phyloP scores from a whole-genome alignment of 2,888 invertebrate species.

The Noctua comes region DNA sequence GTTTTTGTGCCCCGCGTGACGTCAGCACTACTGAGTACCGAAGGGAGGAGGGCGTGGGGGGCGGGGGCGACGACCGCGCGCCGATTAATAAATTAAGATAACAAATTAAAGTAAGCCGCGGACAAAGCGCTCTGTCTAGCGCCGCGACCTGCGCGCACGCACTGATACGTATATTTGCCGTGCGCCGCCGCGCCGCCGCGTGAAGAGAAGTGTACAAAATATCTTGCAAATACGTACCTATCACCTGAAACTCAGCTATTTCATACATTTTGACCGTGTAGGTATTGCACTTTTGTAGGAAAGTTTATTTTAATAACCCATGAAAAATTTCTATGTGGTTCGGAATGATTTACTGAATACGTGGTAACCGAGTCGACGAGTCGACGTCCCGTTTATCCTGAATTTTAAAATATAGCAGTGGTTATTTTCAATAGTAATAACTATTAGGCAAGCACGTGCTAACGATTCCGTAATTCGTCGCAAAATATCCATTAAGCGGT shows the following conservation, averaged over 20 bases:
- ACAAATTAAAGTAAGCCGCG: constrained; percentile 79
- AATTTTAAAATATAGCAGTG: not conserved
- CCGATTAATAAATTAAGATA: constrained; percentile 84
- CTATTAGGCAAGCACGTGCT: constrained; percentile 13
- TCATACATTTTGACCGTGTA: not conserved
- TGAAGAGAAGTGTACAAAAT: not conserved
- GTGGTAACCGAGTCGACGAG: not conserved
- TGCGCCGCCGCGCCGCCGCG: not conserved
- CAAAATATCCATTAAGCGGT: constrained; percentile 44
- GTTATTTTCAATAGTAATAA: not conserved
- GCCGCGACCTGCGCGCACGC: constrained; percentile 22
- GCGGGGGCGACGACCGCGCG: constrained; percentile 60
- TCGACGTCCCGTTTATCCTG: not conserved
- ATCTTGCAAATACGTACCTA: too few species aligned
- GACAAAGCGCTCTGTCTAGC: constrained; percentile 75
- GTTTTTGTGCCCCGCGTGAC: constrained; percentile 50
- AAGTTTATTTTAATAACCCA: not conserved
- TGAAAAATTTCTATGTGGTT: not conserved
- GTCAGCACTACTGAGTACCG: constrained; percentile 49
- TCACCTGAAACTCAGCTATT: not conserved
- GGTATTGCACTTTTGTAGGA: not conserved
- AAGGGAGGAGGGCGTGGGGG: constrained; percentile 18
- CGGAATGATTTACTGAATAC: not conserved
- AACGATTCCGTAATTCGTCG: constrained; percentile 54
- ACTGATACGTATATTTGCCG: not conserved